Evolutionary conservation across 1,140 invertebrate species (phyloP), one percentile per base, ranked within the genome.

Genomic region (Bombus terrestris): DNA sequence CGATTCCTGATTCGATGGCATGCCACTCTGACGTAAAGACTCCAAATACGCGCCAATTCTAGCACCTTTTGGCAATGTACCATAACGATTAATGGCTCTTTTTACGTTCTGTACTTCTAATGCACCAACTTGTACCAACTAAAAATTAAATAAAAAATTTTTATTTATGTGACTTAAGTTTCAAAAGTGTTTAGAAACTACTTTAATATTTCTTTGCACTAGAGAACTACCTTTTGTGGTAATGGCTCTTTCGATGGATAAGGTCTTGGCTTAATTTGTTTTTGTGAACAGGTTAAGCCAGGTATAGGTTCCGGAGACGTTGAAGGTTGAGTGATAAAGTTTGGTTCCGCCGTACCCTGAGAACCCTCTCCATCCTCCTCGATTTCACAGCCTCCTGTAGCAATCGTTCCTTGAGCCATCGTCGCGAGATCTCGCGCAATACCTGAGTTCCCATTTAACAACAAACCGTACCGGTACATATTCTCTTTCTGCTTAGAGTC

Each of bases 71-170:
- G 99, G 99, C 83, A 99, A 93, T 22, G 99, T 99, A 10, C 99
- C 99, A 93, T 99, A 99, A n/a, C 98, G 96, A 95, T 98, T 99
- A 81, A 99, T 99, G 12, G 98, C 98, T 89, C 98, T 97, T 92
- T 99, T 98, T 79, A 99, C 98, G 96, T 99, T 99, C 95, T 99
- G 98, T 87, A 99, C 98, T 95, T 99, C 99, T 85, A 99, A 95
- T 28, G 98, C 98, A 87, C 98, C 98, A 79, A 99, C 98, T 93
- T 97, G 96, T 35, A 98, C 97, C 88, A 96, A 96, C 95, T 96
- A 94, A 86, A 95, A 57, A 35, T 57, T 4, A 37, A 32, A 32
- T 35, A 32, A 18, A 62, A 22, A n/a, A 59, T 69, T 57, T 82
- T 15, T 37, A 37, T 28, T 41, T n/a, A 28, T 4, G 8, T 8